phyloP scores from a whole-genome alignment of 2,797 vertebrate species.

The Ammospiza maritima region DNA sequence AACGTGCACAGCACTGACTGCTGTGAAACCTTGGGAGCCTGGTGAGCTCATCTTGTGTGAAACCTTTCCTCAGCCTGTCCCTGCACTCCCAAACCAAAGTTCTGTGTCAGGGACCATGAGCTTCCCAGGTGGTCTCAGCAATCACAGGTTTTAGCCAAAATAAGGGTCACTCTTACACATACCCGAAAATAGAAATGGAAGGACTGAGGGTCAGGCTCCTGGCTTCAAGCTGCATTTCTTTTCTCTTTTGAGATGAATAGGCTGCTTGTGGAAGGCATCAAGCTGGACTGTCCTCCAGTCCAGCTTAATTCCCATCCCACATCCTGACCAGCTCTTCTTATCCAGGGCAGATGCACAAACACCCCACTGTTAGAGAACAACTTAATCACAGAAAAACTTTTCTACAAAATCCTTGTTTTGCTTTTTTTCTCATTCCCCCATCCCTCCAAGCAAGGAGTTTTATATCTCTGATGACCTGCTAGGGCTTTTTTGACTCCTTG shows the following conservation, averaged over 20 bases:
- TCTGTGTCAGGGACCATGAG: neutral
- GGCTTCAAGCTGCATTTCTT: neutral
- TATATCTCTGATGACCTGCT: neutral
- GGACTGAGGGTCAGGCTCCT: neutral
- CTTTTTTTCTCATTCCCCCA: neutral
- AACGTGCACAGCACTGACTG: neutral
- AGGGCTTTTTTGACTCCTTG: neutral
- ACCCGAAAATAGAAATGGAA: neutral
- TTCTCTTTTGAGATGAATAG: neutral
- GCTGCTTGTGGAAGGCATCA: neutral
- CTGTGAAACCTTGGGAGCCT: neutral
- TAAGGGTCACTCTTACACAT: neutral
- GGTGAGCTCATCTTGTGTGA: neutral
- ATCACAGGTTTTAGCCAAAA: neutral
- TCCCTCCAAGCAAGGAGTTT: neutral
- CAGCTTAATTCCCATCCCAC: neutral
- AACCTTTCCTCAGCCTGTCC: neutral
- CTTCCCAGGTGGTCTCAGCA: neutral
- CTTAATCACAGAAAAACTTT: neutral
- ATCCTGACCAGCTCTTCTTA: neutral
- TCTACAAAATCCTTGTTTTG: neutral
- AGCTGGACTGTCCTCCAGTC: neutral
- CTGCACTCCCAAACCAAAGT: fast-evolving
- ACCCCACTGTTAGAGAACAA: neutral
- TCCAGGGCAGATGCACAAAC: neutral